Percentiles rank a stretch among this genome's conserved stretches.
These are phyloP conservation scores for Acrossocheilus wenchowensis DNA, from an alignment of 2,797 vertebrate genomes.

Conservation along the genomic window DNA sequence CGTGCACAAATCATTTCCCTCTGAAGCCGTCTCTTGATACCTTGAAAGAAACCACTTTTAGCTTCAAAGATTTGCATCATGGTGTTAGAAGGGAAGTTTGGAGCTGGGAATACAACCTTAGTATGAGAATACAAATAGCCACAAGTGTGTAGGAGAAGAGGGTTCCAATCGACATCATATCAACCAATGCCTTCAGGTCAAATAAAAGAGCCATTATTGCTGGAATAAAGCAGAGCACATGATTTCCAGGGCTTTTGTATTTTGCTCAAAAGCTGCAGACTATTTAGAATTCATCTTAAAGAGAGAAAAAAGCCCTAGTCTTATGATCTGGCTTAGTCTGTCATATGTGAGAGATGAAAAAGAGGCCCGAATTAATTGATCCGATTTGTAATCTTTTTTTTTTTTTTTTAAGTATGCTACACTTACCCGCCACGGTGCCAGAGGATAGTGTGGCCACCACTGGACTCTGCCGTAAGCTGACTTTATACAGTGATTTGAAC, in stretches of 20 bases:
- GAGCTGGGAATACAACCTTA: slow-evolving; percentile 76
- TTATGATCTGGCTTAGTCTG: slow-evolving; percentile 26
- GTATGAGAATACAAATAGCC: slow-evolving; percentile 86
- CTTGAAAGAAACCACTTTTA: slow-evolving; percentile 30
- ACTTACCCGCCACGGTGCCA: slow-evolving; percentile 83
- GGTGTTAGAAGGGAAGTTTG: not conserved
- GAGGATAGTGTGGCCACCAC: slow-evolving; percentile 84
- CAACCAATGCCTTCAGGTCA: slow-evolving; percentile 85
- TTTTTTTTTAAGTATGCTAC: not conserved
- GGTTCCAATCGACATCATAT: slow-evolving; percentile 88
- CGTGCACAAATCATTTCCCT: slow-evolving; percentile 62
- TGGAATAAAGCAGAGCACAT: slow-evolving; percentile 60
- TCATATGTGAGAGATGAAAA: slow-evolving; percentile 24
- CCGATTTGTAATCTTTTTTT: not conserved
- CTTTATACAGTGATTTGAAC: slow-evolving; percentile 79
- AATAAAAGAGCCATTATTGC: slow-evolving; percentile 88
- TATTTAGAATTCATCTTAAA: slow-evolving; percentile 32
- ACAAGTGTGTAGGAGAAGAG: slow-evolving; percentile 89
- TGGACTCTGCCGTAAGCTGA: slow-evolving; percentile 82
- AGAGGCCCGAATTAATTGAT: not conserved
- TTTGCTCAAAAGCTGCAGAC: slow-evolving; percentile 13
- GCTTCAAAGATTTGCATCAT: slow-evolving; percentile 12
- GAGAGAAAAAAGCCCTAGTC: slow-evolving; percentile 22
- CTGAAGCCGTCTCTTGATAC: slow-evolving; percentile 52
- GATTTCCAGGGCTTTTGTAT: slow-evolving; percentile 33